Evolutionary conservation across 1,140 invertebrate species (phyloP), one percentile per base, ranked within the genome.

Genomic region (Lucilia cuprina): DNA sequence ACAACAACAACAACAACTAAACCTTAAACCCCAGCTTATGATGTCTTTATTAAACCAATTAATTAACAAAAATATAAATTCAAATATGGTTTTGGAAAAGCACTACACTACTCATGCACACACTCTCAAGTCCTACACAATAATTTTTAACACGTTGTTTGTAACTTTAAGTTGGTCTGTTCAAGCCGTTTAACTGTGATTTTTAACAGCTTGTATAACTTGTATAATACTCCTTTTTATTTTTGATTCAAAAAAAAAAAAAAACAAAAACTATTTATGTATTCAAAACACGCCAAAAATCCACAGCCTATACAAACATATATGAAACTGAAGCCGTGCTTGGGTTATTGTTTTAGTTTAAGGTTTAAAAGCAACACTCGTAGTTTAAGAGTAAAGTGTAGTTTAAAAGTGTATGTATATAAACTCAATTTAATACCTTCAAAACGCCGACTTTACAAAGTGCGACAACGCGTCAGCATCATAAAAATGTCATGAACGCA

Each of bases 401-500:
- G 21, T 17, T 70, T 25, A 70, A 30, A 30, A n/a, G n/a, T n/a
- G 19, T 70, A 19, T 21, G 1, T 70, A 19, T 70, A 70, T 70
- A 70, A 70, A 70, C 65, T 70, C 65, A 70, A 70, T 70, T 70
- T 70, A 70, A 70, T 70, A 70, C 65, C n/a, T 70, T 70, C n/a
- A 70, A 12, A 50, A 10, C 13, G 77, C n/a, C n/a, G 77, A n/a
- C 77, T 80, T 80, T 49, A 80, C 41, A 80, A 80, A 80, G 77
- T 80, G 77, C 77, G 77, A 80, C 77, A 80, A 80, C 77, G 77
- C 77, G 77, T 80, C 77, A 80, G 77, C 77, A 80, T 80, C 77
- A 80, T 80, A 80, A 80, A 80, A 80, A 80, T 80, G 77, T 80
- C 77, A 80, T 80, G 77, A 80, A 80, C 77, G 77, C 77, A 80